Evolutionary conservation across 2,888 invertebrate genomes (phyloP), one percentile per base, ranked within the genome.

Genomic region (Cheilosia vernalis): DNA sequence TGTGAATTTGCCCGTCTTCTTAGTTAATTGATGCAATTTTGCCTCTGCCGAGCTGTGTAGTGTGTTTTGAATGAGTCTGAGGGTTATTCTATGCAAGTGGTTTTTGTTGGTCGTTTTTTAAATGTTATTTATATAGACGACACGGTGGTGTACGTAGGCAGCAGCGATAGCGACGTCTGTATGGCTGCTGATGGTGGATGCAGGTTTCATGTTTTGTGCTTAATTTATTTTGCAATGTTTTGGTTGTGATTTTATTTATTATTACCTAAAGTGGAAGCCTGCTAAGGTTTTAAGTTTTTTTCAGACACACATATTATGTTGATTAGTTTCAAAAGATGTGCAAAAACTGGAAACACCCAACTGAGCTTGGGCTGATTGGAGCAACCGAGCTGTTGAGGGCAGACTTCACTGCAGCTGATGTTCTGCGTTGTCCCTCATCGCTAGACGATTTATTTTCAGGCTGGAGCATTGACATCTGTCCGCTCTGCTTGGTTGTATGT

Each of bases 1-100:
- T 84, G 84, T 79, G 84, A 84, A 84, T 80, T 84, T 74, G 84
- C 40, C 63, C 69, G 64, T 76, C 76, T 76, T 84, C 70, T 84
- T 70, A 70, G 74, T 74, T 84, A 78, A 78, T 83, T 78, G 63
- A 78, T 73, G 78, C 78, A 78, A 69, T 69, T 78, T 78, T 78
- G 47, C 72, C 66, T 60, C 66, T 78, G 21, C 49, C 60, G 53
- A 69, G 67, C 67, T 61, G 5, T 61, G 1, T 2, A 58, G 72
- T 63, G 49, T 73, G 55, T 78, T 83, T 78, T 83, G 73, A 83
- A 83, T 83, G 73, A 83, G 78, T 77, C 76, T 72, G 58, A 67
- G 44, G 64, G 63, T 67, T 67, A 56, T 78, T 64, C 73, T 47
- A 55, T 77, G 76, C 64, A 66, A 70, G 55, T 60, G 66, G 47